Percentiles rank a stretch among this genome's conserved stretches.
Evolutionary conservation across 2,888 invertebrate genomes (phyloP).

Genomic region (Morpho helenor): DNA sequence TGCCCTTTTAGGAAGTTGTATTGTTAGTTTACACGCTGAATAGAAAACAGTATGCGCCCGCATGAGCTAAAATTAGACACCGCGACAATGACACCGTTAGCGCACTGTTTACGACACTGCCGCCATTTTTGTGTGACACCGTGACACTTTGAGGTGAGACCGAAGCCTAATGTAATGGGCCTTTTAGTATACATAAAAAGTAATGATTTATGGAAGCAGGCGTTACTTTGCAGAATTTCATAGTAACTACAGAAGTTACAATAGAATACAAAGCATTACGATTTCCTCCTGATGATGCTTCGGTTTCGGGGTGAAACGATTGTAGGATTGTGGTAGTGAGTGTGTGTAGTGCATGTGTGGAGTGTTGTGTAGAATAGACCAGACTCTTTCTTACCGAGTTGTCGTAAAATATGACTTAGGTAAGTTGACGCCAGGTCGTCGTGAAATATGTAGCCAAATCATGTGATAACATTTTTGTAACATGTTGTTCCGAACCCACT

Average conservation of each 20-base stretch:
- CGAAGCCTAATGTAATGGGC: background rate
- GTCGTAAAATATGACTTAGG: background rate
- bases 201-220: background rate
- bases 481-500: no score
- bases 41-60: slow-evolving; percentile 29
- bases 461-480: no score
- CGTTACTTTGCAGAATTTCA: no score
- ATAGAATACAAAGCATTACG: background rate
- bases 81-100: slow-evolving; percentile 36
- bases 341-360: no score
- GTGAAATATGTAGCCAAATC: no score
- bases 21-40: background rate
- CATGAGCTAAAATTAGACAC: slow-evolving; percentile 34
- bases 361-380: no score
- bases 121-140: background rate
- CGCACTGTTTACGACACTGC: slow-evolving; percentile 21
- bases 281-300: no score
- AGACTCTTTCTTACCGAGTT: no score
- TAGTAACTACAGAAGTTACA: no score
- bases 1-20: no score
- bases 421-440: background rate
- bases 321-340: background rate
- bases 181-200: background rate
- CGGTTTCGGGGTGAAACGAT: no score
- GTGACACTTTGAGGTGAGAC: background rate